Evolutionary conservation across 2,797 vertebrate genomes (phyloP).

Genomic region (Lacerta agilis): DNA sequence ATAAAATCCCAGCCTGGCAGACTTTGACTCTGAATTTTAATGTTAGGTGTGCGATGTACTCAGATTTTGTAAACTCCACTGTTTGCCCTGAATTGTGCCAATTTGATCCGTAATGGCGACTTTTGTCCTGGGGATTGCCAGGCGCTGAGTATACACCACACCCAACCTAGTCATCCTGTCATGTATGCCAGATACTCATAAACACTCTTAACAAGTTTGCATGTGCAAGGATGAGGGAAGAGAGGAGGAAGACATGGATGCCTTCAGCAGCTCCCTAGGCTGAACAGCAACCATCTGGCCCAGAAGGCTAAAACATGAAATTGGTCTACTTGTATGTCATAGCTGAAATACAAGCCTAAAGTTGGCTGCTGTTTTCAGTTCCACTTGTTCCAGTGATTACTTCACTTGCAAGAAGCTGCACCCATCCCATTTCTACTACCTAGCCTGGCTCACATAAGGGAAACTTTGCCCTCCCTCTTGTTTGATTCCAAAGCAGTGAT

Average conservation of each 20-base stretch:
- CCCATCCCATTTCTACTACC: constrained; percentile 24
- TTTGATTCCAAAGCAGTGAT: neutral
- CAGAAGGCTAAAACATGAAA: constrained; percentile 43
- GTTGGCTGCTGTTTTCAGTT: constrained; percentile 43
- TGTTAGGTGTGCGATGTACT: neutral
- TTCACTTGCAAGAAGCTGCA: constrained; percentile 1
- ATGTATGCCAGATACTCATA: constrained; percentile 5
- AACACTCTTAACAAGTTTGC: constrained; percentile 19
- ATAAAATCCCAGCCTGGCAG: neutral
- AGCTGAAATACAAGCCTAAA: constrained; percentile 13
- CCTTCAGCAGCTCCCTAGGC: neutral
- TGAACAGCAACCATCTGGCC: constrained; percentile 56
- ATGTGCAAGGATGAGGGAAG: neutral
- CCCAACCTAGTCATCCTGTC: neutral
- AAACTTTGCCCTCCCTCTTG: constrained; percentile 42
- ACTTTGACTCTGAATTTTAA: neutral
- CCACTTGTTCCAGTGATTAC: constrained; percentile 52
- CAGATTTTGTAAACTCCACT: neutral
- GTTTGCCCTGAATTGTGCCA: neutral
- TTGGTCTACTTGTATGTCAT: constrained; percentile 18
- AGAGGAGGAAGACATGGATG: neutral
- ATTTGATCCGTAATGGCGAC: neutral
- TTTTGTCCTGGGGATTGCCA: neutral
- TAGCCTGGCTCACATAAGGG: constrained; percentile 18
- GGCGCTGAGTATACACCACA: neutral